Base-by-base conservation (phyloP, 2,797 vertebrate genomes). In the Myotis vivesi region DNA sequence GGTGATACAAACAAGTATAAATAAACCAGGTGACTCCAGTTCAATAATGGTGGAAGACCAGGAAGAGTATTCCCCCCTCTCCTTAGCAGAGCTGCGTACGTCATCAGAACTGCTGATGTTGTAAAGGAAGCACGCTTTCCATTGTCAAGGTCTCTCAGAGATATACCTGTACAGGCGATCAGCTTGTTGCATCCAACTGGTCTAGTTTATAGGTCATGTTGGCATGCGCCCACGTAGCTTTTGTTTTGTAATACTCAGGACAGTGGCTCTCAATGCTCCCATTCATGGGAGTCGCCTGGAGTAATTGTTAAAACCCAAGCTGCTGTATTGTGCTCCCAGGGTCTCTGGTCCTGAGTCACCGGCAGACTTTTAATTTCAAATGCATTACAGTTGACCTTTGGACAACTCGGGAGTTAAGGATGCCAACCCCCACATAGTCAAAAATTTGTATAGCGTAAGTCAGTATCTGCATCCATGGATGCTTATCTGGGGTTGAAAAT, bases 1-100 rank as follows among this genome's bases (percentile, higher is more conserved):
- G 25, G 17, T 86, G 79, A 89, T 69, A 73, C 38, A 92, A 94
- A 76, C 38, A 62, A 73, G 36, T n/a, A 49, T 84, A 91, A 95
- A 53, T 75, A 79, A 25, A 86, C 36, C 33, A 75, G 33, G 33
- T 71, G 51, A 90, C 33, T 82, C 44, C 51, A 83, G 68, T 59
- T 85, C 77, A 81, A 3, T 73, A 59, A 68, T 15, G 68, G 25
- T 88, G n/a, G 81, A 22, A 92, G 66, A 80, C 36, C 41, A 23
- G 33, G 53, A 68, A 79, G 23, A 59, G 20, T 8, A 23, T 11
- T 20, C 10, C 62, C 57, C 36, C 49, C 25, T 57, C 23, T 68
- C 41, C 33, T 10, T 73, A 6, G 25, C 22, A 83, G 23, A 72
- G 38, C 8, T 38, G 55, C 5, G 0, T 25, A 92, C 64, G 55